A percentile compares a stretch with the other conserved stretches of the same genome.
Conservation (phyloP, 2,888 invertebrate genomes). For the Caenorhabditis virilis region DNA sequence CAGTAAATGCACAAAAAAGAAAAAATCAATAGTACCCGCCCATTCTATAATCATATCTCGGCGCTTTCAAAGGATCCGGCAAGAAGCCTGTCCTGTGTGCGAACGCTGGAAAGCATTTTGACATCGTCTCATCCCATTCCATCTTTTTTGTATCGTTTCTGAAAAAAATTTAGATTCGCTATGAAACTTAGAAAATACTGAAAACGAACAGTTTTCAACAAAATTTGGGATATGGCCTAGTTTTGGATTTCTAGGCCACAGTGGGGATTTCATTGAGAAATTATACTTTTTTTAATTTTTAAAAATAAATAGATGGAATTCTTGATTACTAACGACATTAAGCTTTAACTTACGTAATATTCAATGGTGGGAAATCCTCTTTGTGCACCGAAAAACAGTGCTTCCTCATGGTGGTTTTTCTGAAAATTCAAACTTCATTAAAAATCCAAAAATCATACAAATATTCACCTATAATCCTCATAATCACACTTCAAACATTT, state of each 20-base stretch:
- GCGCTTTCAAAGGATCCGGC: too few relatives aligned
- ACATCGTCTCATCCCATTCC: conserved; percentile 45
- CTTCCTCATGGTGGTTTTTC: conserved; percentile 43
- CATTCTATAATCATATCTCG: too few relatives aligned
- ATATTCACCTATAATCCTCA: conserved; percentile 28
- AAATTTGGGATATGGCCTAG: too few relatives aligned
- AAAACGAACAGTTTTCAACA: too few relatives aligned
- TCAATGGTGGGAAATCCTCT: conserved; percentile 34
- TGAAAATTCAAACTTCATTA: conserved; percentile 10
- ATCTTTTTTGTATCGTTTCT: conserved; percentile 27
- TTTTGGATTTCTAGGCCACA: too few relatives aligned
- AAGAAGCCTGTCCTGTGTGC: conserved; percentile 39
- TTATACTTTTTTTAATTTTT: too few relatives aligned
- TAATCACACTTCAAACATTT: conserved; percentile 35
- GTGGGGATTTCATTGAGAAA: too few relatives aligned
- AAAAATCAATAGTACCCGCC: too few relatives aligned
- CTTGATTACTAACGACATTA: background rate
- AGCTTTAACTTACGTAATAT: conserved; percentile 27
- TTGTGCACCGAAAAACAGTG: conserved; percentile 35
- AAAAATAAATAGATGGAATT: too few relatives aligned
- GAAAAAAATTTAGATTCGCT: conserved; percentile 5
- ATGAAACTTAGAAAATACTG: background rate
- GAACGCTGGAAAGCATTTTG: conserved; percentile 42
- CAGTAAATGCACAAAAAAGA: conserved; percentile 1
- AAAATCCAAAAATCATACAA: background rate